These are phyloP conservation scores for Otis tarda DNA, from an alignment of 2,113 vertebrate species.

Conservation along the genomic window DNA sequence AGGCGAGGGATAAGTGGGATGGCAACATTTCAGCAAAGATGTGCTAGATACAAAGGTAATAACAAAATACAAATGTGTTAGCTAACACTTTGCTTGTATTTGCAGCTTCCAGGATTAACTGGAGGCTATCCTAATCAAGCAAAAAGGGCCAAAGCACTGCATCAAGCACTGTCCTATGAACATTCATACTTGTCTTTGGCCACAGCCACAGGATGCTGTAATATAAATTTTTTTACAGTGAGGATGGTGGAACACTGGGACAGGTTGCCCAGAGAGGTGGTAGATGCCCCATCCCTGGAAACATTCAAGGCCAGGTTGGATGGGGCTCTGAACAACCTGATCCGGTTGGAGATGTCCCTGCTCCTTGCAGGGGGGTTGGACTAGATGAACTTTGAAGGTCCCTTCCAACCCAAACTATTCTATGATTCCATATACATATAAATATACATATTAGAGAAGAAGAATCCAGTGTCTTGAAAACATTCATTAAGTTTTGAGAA, in stretches of 20 bases:
- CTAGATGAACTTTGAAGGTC: too few species aligned
- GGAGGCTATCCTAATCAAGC: neutral
- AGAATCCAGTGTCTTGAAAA: neutral
- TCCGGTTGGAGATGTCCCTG: too few species aligned
- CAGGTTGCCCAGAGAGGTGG: too few species aligned
- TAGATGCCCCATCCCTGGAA: too few species aligned
- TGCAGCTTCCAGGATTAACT: neutral
- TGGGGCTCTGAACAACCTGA: too few species aligned
- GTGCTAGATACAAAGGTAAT: neutral
- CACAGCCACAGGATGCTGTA: neutral
- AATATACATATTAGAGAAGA: slow-evolving; percentile 18
- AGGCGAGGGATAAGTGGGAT: neutral
- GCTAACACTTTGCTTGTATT: neutral
- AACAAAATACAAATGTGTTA: neutral
- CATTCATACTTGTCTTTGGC: neutral
- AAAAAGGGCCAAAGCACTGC: neutral
- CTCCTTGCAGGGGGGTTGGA: too few species aligned
- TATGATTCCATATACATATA: neutral
- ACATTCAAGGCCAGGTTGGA: too few species aligned
- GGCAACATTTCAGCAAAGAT: neutral
- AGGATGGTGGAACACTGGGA: too few species aligned
- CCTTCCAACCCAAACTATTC: too few species aligned
- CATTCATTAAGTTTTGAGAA: neutral
- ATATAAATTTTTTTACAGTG: too few species aligned
- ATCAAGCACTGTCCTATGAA: neutral